Base-by-base conservation (phyloP, 2,797 vertebrate species). In the Yasuhikotakia modesta region DNA sequence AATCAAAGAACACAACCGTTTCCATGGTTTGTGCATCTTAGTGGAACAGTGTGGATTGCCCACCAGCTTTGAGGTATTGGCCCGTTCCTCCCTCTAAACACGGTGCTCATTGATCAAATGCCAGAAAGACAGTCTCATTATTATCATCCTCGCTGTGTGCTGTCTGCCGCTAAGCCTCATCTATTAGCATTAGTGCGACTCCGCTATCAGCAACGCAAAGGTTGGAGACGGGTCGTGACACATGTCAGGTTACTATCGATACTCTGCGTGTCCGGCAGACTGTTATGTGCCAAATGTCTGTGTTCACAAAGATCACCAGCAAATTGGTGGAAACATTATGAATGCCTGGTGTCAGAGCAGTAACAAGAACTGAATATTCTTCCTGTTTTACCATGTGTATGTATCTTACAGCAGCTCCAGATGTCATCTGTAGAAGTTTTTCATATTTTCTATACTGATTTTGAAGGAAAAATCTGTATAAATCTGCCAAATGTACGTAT, bases 61-160 rank as follows among this genome's bases (percentile, higher is more conserved):
- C 92, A 91, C 90, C 88, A 89, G 89, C 90, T 82, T 24, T 43
- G 84, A 88, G 87, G 90, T 83, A 72, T 81, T 82, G 81, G 84
- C 88, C 87, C 86, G 82, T 88, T 90, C 88, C 87, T 86, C 82
- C 86, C 84, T 22, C 79, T 79, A 87, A 92, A 92, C 92, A 93
- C 91, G 88, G 90, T 84, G 82, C 88, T 89, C 91, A 94, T 92
- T 93, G 92, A 93, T 93, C 90, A 92, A 89, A 88, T 81, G 83
- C 88, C 87, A 86, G 85, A 89, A 87, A 92, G 90, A 90, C 90
- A 87, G 88, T 87, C 91, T 92, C 93, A 92, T 91, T 92, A 93
- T 90, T 87, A 86, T 86, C 80, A 79, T 86, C 88, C 87, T 78
- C 78, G 85, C 88, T 85, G 78, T 85, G 86, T 78, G 85, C 89